Base-by-base conservation (phyloP, 2,797 vertebrate species). In the Florisuga fusca region DNA sequence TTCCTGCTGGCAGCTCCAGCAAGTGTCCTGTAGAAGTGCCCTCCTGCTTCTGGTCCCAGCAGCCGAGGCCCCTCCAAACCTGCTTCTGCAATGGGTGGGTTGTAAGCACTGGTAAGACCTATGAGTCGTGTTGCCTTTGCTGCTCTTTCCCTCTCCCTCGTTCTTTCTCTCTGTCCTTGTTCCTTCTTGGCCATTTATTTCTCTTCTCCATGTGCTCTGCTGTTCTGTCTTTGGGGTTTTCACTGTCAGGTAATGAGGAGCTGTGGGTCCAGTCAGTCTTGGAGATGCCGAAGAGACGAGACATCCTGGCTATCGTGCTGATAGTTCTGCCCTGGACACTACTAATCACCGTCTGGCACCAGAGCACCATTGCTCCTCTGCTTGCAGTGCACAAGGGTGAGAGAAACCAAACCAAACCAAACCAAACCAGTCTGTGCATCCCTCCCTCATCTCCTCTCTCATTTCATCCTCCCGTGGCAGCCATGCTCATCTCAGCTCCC, bases 261-360 rank as follows among this genome's bases (percentile, higher is more conserved):
- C 98, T 98, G 98, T 98, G 99, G 98, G 98, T 98, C 98, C 99
- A 99, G 98, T 98, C 98, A 99, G 98, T 98, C 98, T 98, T 99
- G 99, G 99, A 99, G 99, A 99, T 99, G 99, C 99, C 99, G 99
- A 99, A 99, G 97, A 99, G 99, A 99, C 99, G 99, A 98, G 99
- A 99, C 98, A 99, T 99, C 98, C 99, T 99, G 97, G 99, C 99
- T 94, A 98, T 99, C 87, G 98, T 99, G 97, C 99, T 99, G 98
- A 99, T 99, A 72, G 99, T 99, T 97, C 99, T 99, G 98, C 99
- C 99, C 94, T 99, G 99, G 99, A 99, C 99, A 18, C 98, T 99
- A 81, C 99, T 99, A 95, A 99, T 99, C 98, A 99, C 99, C 50
- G 99, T 99, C 96, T 99, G 99, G 99, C 99, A 99, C 98, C 99